Base-by-base conservation (phyloP, 2,888 invertebrate genomes). In the Saturnia pavonia region DNA sequence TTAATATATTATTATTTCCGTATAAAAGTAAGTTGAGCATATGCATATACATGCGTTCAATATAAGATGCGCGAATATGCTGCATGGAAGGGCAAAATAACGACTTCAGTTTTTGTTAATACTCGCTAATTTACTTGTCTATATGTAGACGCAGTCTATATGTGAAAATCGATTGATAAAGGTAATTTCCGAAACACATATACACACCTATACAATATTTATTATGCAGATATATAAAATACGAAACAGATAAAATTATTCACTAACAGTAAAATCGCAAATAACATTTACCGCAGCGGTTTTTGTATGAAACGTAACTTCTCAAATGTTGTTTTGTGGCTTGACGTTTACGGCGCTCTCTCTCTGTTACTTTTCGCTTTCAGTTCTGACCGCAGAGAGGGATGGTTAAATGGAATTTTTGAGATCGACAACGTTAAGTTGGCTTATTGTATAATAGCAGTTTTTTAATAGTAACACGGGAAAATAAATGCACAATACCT, bases 291-390 rank as follows among this genome's bases (percentile, higher is more conserved):
- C 74, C 76, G 70, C 72, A 74, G 83, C 75, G 84, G 84, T 84
- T 85, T 84, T 75, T 79, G 76, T 80, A 81, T 77, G 78, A 79
- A 80, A 78, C 73, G 77, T 76, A 87, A 86, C 83, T 87, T 87
- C 85, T 84, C 82, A 80, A 85, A 85, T 79, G 82, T 81, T 85
- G 85, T 86, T 83, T 82, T 85, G 87, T 75, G 86, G 87, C 79
- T 81, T 78, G 77, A 78, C 78, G 78, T 85, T 82, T 84, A 81
- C 82, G 78, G 78, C 84, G 78, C 79, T 83, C 82, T 78, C n/a
- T n/a, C 81, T 72, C 2, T 12, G 57, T 60, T 84, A 85, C 87
- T 85, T 86, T 86, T 82, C 85, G 82, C 82, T 84, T 82, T 79
- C 80, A 80, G 81, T 82, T 77, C 73, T 72, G 72, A 83, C 86